Conservation (phyloP, 2,797 vertebrate species). For the Acrossocheilus wenchowensis region DNA sequence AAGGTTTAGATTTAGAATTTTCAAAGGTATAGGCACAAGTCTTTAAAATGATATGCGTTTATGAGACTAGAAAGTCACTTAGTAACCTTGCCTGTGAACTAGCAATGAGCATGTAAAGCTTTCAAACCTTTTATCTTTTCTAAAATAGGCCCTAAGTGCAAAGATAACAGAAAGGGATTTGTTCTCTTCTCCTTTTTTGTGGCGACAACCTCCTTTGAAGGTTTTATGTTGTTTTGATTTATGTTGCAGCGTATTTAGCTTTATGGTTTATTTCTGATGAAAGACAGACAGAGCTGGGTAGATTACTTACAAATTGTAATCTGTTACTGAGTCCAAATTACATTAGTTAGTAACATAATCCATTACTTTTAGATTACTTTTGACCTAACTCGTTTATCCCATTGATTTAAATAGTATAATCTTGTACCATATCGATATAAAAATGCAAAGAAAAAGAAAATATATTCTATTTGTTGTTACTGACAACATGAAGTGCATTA, state of each 20-base stretch:
- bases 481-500: neutral
- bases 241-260: neutral
- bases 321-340: no score
- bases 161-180: neutral
- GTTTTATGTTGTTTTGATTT: neutral
- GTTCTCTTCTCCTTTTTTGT: neutral
- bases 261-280: neutral
- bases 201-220: neutral
- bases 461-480: no score
- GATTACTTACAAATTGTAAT: no score
- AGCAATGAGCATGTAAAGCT: neutral
- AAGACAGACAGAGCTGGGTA: neutral
- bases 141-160: neutral
- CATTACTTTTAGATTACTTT: no score
- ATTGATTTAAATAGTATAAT: no score
- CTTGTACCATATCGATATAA: no score
- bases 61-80: neutral
- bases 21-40: neutral
- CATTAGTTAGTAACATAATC: no score
- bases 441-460: no score
- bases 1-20: neutral
- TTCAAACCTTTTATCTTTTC: neutral
- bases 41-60: no score
- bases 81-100: neutral
- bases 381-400: no score